Evolutionary conservation across 2,113 vertebrate species (phyloP).

Genomic region (Arvicanthis niloticus): DNA sequence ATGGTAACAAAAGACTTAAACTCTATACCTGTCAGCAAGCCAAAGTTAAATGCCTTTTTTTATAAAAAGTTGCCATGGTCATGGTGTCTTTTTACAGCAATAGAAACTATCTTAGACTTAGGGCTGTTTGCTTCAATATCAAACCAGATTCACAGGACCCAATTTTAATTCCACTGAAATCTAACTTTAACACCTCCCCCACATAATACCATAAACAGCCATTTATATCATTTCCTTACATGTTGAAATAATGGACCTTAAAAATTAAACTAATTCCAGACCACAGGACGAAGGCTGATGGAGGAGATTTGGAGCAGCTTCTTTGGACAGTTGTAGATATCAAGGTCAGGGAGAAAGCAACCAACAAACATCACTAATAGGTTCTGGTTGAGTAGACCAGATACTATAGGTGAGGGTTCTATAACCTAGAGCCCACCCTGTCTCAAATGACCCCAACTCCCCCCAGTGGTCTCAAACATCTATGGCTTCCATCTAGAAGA

Average conservation of each 20-base stretch:
- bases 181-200: not conserved
- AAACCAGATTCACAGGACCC: not conserved
- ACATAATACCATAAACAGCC: not conserved
- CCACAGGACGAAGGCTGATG: not conserved
- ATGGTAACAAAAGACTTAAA: not conserved
- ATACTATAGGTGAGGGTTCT: not conserved
- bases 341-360: not conserved
- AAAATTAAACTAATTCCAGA: not conserved
- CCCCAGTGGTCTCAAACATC: not conserved
- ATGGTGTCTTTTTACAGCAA: not conserved
- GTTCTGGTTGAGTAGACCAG: too few species aligned
- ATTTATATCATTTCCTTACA: not conserved
- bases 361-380: not conserved
- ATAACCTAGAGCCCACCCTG: not conserved
- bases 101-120: too few species aligned
- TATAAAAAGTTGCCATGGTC: not conserved
- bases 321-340: not conserved
- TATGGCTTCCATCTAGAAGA: not conserved
- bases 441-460: not conserved
- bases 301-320: not conserved
- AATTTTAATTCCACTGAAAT: not conserved
- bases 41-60: not conserved
- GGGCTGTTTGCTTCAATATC: not conserved
- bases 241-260: not conserved
- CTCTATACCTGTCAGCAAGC: not conserved